These are phyloP conservation scores for Uria lomvia DNA, from an alignment of 2,113 vertebrate species.

Conservation along the genomic window DNA sequence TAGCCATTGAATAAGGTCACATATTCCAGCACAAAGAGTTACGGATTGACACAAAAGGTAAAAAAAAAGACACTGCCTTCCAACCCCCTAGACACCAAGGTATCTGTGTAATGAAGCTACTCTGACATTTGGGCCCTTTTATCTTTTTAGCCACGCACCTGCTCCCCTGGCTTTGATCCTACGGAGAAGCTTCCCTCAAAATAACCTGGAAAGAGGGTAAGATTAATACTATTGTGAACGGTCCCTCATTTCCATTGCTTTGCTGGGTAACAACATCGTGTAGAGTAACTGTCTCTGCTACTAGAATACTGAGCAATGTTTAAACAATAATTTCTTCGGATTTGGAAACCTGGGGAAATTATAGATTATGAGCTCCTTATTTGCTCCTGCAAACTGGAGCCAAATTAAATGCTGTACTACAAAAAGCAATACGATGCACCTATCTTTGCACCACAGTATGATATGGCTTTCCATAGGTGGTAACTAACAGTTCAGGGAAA, in stretches of 20 bases:
- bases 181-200: background rate
- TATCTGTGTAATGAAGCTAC: background rate
- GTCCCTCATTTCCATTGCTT: background rate
- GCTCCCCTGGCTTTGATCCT: background rate
- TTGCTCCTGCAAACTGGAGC: background rate
- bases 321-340: background rate
- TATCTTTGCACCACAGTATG: background rate
- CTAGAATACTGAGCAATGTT: background rate
- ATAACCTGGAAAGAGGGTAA: background rate
- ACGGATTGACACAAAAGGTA: background rate
- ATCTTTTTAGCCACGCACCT: background rate
- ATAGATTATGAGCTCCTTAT: background rate
- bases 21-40: background rate
- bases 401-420: background rate
- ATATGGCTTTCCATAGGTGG: background rate
- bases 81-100: background rate
- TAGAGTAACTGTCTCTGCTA: background rate
- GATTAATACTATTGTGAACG: background rate
- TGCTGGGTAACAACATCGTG: background rate
- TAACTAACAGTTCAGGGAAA: background rate
- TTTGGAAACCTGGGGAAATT: background rate
- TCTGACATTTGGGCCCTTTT: background rate
- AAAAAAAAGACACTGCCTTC: background rate
- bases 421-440: background rate
- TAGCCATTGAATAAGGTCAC: background rate